Base-by-base conservation (phyloP, 2,888 invertebrate species). In the Autographa pulchrina region DNA sequence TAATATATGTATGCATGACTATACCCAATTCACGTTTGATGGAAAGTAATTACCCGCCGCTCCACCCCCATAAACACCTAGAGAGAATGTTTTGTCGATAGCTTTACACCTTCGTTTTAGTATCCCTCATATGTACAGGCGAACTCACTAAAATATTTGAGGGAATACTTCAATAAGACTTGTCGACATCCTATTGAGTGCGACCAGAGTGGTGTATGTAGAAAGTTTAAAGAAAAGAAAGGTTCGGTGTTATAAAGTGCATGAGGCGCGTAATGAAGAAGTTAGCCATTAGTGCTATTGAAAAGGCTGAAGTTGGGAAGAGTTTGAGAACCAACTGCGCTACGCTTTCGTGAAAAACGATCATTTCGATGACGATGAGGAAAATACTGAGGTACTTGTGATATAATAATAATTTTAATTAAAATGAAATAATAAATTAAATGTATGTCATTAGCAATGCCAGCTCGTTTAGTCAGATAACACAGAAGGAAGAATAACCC, bases 71-170 rank as follows among this genome's bases (percentile, higher is more conserved):
- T 82, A 70, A 82, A 82, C 83, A 81, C 83, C 77, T 84, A 80
- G 83, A 89, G 89, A 75, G 83, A 80, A 88, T 92, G 95, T 95
- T 95, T 93, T 91, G 90, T 95, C 95, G 90, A 95, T 95, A 95
- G 72, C 84, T 91, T 92, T 86, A 92, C 94, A 94, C 93, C 90
- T 92, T 80, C 78, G 81, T 79, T 80, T 83, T 86, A 86, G 85
- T 84, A 80, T 77, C 74, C 79, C 77, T 38, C 80, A 82, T 78
- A 84, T 77, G 86, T 72, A 67, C 73, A 82, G 69, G 70, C 62
- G 74, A 68, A 75, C 72, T 59, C 64, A 74, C 64, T 71, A 35
- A 67, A 60, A 69, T 65, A 25, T 70, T 59, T 56, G 43, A 13
- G 13, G 18, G 6, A 13, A 20, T n/a, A 20, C 13, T 56, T 25